Evolutionary conservation across 2,888 invertebrate genomes (phyloP).

Genomic region (Ferrisia virgata): DNA sequence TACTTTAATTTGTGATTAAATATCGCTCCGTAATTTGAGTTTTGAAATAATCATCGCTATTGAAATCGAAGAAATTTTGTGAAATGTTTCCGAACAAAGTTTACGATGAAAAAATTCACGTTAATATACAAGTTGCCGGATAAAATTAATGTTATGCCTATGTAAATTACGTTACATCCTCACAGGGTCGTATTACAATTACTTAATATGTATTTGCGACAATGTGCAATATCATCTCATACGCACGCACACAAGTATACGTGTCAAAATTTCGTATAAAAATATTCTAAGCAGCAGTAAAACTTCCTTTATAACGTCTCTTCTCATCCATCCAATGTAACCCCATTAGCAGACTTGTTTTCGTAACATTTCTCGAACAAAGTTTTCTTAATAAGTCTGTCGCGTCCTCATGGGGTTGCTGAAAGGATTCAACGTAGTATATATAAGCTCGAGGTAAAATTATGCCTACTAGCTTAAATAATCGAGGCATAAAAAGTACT

Average conservation of each 20-base stretch:
- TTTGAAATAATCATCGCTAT: too few relatives aligned
- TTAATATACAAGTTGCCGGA: neutral
- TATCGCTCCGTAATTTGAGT: too few relatives aligned
- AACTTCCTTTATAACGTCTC: neutral
- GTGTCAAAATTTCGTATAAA: neutral
- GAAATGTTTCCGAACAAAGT: too few relatives aligned
- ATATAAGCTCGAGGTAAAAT: conserved; percentile 20
- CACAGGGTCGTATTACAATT: neutral
- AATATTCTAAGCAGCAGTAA: neutral
- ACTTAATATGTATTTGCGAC: neutral
- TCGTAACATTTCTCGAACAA: conserved; percentile 21
- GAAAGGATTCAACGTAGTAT: conserved; percentile 16
- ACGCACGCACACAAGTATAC: neutral
- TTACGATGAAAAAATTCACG: too few relatives aligned
- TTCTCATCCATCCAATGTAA: neutral
- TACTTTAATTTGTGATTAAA: too few relatives aligned
- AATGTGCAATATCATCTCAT: neutral
- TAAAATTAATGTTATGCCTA: conserved; percentile 1
- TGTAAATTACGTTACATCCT: neutral
- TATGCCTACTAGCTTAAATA: conserved; percentile 15
- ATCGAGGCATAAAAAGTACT: conserved; percentile 27
- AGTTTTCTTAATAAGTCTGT: conserved; percentile 27
- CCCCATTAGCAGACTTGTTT: conserved; percentile 21
- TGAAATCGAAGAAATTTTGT: too few relatives aligned
- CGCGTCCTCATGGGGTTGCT: conserved; percentile 28